phyloP scores from a whole-genome alignment of 2,113 vertebrate species.

The Prochilodus magdalenae region DNA sequence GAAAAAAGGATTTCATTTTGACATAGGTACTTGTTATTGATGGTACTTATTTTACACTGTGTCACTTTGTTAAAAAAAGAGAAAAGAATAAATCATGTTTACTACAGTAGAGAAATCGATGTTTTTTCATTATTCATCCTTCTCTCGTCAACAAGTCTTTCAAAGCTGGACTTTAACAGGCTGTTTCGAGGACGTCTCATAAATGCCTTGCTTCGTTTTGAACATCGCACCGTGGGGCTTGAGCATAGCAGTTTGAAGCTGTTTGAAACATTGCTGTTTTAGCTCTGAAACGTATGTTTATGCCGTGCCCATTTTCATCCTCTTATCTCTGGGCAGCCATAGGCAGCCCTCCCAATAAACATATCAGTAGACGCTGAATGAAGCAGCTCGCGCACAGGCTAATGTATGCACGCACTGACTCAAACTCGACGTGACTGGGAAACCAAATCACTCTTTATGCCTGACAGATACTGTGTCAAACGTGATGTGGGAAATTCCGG shows the following conservation, averaged over 20 bases:
- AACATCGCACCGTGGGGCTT: constrained; percentile 8
- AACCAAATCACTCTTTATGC: constrained; percentile 50
- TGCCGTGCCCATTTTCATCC: constrained; percentile 36
- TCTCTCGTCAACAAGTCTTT: not conserved
- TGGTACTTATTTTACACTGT: constrained; percentile 53
- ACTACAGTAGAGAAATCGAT: constrained; percentile 4
- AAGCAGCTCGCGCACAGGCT: constrained; percentile 38
- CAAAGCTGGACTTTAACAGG: not conserved
- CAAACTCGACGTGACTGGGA: constrained; percentile 53
- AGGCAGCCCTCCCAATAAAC: constrained; percentile 53
- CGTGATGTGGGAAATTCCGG: constrained; percentile 44
- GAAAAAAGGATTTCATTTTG: constrained; percentile 23
- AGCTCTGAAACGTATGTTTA: constrained; percentile 40
- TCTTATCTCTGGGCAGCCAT: constrained; percentile 53
- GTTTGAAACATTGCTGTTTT: constrained; percentile 4
- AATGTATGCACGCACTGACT: constrained; percentile 48
- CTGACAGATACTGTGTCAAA: constrained; percentile 43
- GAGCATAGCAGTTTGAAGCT: constrained; percentile 6
- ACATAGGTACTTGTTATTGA: constrained; percentile 48
- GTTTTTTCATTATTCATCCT: constrained; percentile 14
- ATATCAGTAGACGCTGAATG: constrained; percentile 50
- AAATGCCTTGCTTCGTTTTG: constrained; percentile 15
- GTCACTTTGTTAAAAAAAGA: constrained; percentile 54
- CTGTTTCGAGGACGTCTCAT: not conserved
- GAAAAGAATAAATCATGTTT: constrained; percentile 51